These are phyloP conservation scores for Acridotheres tristis DNA, from an alignment of 2,797 vertebrate species.

Conservation along the genomic window DNA sequence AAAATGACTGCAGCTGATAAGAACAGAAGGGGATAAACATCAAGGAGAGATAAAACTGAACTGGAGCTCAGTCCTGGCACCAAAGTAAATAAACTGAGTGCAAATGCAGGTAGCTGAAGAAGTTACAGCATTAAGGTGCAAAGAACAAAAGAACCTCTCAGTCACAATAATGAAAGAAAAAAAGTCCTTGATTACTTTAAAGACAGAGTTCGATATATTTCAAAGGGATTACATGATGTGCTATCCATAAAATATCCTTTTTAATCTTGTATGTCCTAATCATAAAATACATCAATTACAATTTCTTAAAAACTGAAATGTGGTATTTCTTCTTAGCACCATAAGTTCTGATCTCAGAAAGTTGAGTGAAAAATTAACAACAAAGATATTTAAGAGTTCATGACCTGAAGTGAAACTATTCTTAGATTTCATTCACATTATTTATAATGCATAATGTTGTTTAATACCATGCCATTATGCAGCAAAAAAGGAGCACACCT, in stretches of 20 bases:
- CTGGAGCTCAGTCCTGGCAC: not conserved
- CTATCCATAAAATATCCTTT: not conserved
- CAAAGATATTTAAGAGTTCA: not conserved
- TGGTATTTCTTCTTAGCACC: not conserved
- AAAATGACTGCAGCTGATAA: not conserved
- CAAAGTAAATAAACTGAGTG: not conserved
- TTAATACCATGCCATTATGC: not conserved
- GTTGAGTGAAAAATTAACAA: not conserved
- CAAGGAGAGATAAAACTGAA: not conserved
- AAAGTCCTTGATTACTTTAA: not conserved
- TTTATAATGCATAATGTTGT: not conserved
- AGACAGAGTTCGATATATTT: not conserved
- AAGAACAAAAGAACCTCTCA: not conserved
- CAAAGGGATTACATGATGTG: not conserved
- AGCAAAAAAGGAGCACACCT: not conserved
- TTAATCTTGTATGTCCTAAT: not conserved
- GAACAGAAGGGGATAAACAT: not conserved
- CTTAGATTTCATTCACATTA: not conserved
- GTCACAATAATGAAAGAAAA: not conserved
- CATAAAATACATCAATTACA: not conserved
- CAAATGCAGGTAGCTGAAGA: not conserved
- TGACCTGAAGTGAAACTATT: conserved; percentile 1
- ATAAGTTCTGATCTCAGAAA: not conserved
- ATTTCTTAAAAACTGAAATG: not conserved
- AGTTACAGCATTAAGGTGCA: not conserved